phyloP scores from a whole-genome alignment of 2,888 invertebrate genomes.

The Troglohyphantes excavatus region DNA sequence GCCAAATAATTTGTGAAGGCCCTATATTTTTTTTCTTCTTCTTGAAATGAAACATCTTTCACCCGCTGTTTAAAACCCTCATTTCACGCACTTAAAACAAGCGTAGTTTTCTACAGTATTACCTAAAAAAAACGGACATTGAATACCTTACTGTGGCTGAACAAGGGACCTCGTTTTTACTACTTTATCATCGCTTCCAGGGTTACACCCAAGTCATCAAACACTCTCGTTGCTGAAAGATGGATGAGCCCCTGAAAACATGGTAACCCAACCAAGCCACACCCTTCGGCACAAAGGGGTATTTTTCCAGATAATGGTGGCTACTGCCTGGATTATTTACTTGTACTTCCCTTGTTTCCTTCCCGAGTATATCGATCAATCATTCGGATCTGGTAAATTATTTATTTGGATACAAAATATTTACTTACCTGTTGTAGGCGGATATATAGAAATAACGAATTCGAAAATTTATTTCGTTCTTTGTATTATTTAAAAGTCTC shows the following conservation, averaged over 20 bases:
- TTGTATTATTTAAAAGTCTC: too few species aligned
- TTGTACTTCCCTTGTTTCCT: neutral
- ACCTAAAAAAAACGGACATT: neutral
- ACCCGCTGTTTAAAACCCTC: too few species aligned
- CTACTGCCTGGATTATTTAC: neutral
- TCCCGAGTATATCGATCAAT: neutral
- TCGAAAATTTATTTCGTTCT: too few species aligned
- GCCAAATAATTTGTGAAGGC: too few species aligned
- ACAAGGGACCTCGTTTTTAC: neutral
- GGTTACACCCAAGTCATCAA: constrained; percentile 27
- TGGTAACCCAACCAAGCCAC: neutral
- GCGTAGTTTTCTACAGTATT: too few species aligned
- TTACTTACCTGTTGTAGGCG: too few species aligned
- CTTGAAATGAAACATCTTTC: too few species aligned
- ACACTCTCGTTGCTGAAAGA: neutral
- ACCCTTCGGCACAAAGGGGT: neutral
- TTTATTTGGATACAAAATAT: too few species aligned
- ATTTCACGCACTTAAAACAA: too few species aligned
- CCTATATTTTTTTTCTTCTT: too few species aligned
- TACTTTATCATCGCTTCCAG: constrained; percentile 19
- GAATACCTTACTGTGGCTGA: neutral
- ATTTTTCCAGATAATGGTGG: neutral
- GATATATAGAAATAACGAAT: too few species aligned
- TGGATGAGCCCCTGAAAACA: neutral
- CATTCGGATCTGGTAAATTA: neutral